Evolutionary conservation across 1,140 invertebrate species (phyloP).

Genomic region (Pygmarrhopalites habei): DNA sequence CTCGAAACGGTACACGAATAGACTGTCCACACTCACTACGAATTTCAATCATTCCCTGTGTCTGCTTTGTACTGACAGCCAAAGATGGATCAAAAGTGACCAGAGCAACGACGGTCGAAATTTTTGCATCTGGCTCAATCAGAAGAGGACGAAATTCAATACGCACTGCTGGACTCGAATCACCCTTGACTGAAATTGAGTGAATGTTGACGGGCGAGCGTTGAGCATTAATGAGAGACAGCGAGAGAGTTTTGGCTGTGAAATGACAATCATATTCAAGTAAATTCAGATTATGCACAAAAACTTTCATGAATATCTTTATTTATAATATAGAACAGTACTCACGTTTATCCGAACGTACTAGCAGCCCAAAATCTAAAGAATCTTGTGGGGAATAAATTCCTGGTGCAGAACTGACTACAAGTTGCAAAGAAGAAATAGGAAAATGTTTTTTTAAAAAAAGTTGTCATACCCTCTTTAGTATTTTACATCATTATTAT

Average conservation of each 20-base stretch:
- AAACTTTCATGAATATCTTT: too few species aligned
- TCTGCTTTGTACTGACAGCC: slow-evolving; percentile 44
- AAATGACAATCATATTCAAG: too few species aligned
- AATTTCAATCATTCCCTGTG: slow-evolving; percentile 49
- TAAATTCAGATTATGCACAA: too few species aligned
- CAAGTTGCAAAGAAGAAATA: too few species aligned
- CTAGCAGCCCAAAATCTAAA: slow-evolving; percentile 75
- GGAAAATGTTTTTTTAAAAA: too few species aligned
- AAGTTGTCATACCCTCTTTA: too few species aligned
- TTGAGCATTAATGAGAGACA: slow-evolving; percentile 65
- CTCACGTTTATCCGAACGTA: slow-evolving; percentile 55
- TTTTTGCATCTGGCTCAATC: slow-evolving; percentile 48
- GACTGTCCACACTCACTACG: slow-evolving; percentile 49
- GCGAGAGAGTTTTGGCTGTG: slow-evolving; percentile 52
- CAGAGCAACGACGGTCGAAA: slow-evolving; percentile 48
- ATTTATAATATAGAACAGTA: too few species aligned
- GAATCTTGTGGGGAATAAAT: slow-evolving; percentile 68
- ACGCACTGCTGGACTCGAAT: slow-evolving; percentile 48
- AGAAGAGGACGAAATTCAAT: slow-evolving; percentile 50
- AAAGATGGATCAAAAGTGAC: slow-evolving; percentile 48
- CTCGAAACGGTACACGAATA: slow-evolving; percentile 40
- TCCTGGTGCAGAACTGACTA: slow-evolving; percentile 62
- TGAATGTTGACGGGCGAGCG: slow-evolving; percentile 60
- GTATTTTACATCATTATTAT: too few species aligned
- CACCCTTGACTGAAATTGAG: slow-evolving; percentile 44